phyloP scores from a whole-genome alignment of 2,113 vertebrate species.

The Polyodon spathula region DNA sequence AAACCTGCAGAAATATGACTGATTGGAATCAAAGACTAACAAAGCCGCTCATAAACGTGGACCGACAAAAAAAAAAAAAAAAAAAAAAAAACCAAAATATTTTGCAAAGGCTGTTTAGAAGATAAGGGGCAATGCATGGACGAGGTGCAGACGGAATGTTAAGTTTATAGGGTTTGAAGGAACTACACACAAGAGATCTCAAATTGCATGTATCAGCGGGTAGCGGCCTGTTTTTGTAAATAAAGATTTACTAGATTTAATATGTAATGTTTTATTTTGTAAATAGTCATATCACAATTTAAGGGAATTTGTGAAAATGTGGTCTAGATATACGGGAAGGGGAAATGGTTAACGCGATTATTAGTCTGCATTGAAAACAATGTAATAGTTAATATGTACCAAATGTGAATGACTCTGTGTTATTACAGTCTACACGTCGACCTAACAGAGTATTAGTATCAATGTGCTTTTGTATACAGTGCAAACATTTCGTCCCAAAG shows the following conservation, averaged over 20 bases:
- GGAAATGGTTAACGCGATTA: slow-evolving; percentile 78
- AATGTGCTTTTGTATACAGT: slow-evolving; percentile 99
- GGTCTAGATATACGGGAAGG: slow-evolving; percentile 84
- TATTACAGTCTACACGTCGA: slow-evolving; percentile 97
- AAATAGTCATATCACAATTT: slow-evolving; percentile 90
- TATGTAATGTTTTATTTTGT: slow-evolving; percentile 97
- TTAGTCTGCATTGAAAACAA: slow-evolving; percentile 96
- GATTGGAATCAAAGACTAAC: slow-evolving; percentile 63
- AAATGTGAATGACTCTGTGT: slow-evolving; percentile 99
- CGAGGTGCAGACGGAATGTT: slow-evolving; percentile 65
- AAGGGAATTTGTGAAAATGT: slow-evolving; percentile 84
- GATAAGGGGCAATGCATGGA: slow-evolving; percentile 59
- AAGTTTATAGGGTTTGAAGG: slow-evolving; percentile 53
- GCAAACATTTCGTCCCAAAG: slow-evolving; percentile 96
- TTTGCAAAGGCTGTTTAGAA: slow-evolving; percentile 56
- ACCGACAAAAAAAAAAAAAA: slow-evolving; percentile 61
- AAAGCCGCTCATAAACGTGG: slow-evolving; percentile 69
- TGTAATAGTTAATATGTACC: slow-evolving; percentile 99
- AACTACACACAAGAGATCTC: slow-evolving; percentile 67
- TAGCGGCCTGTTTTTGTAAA: slow-evolving; percentile 80
- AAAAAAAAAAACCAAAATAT: slow-evolving; percentile 37
- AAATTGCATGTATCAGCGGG: slow-evolving; percentile 72
- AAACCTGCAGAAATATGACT: slow-evolving; percentile 74
- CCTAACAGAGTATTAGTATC: slow-evolving; percentile 98
- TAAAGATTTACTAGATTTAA: slow-evolving; percentile 85